Evolutionary conservation across 2,888 invertebrate genomes (phyloP), one percentile per base, ranked within the genome.

Genomic region (Perizoma flavofasciatum): DNA sequence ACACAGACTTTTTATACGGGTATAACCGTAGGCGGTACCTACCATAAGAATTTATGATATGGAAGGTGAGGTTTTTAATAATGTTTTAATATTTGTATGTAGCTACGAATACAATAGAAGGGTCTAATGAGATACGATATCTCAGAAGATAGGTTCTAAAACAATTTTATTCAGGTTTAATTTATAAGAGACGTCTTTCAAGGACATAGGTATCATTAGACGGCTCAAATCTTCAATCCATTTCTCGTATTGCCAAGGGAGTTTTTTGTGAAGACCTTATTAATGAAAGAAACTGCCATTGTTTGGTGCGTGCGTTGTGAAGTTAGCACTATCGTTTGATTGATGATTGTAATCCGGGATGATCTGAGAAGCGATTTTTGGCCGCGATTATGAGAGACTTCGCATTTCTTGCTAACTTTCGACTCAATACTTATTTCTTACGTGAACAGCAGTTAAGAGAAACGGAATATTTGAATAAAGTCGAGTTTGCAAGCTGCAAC

Each of bases 271-370:
- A 53, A 50, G 60, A 57, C 22, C 7, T 55, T 70, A 69, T 68
- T 82, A 83, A 83, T 82, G 77, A 79, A 77, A 72, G 71, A 67
- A 68, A 60, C 66, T 72, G 77, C 78, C 76, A 77, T 77, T 81
- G 79, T 77, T 76, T 73, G 75, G 55, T 68, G 71, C 69, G 59
- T 65, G 59, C 60, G 61, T 56, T 69, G 65, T 59, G 68, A 65
- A 66, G 69, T 63, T 66, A 68, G 69, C 73, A 72, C 76, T 75
- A 75, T 76, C 67, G 64, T 70, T 75, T 83, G 85, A 86, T 85
- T 81, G 83, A 85, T 81, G 81, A 74, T 69, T 66, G 49, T 32
- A 35, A 47, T 45, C 11, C n/a, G 40, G 8, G 41, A 50, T 37
- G 35, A 35, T 54, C 0, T 43, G 5, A 37, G 57, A 47, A 22